Evolutionary conservation across 2,113 vertebrate genomes (phyloP), one percentile per base, ranked within the genome.

Genomic region (Dromiciops gliroides): DNA sequence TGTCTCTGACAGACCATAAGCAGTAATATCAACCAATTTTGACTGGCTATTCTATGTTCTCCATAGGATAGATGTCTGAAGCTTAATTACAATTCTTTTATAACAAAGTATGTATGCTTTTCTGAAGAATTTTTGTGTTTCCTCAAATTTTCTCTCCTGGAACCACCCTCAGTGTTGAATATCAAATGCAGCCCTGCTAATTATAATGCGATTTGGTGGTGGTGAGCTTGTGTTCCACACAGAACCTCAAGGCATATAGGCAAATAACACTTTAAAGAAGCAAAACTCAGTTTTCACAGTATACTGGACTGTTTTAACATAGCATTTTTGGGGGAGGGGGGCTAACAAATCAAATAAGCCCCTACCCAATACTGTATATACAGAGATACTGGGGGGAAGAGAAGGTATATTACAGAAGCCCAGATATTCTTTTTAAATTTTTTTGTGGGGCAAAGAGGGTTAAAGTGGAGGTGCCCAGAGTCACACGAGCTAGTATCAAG

Each of bases 11-110:
- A 96, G 94, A 95, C 94, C 94, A 96, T 97, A 95, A 96, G 95
- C 94, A 97, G n/a, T 97, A 98, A 98, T 97, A 96, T 97, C 96
- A 97, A 93, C 95, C 94, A 97, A 97, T 98, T 97, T 97, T 97
- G 95, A 97, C 92, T 97, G 93, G 93, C 97, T 97, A 97, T 97
- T 97, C 97, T 97, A 51, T 97, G 95, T 96, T 97, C 98, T 97
- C 93, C 89, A 93, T 96, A 97, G 97, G 97, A 97, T 92, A 94
- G 51, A 98, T 98, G 93, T 92, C 95, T 98, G 98, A 97, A 98
- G 96, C 95, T 95, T 98, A 98, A 98, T 98, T 97, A 95, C 91
- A 97, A 90, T 83, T 96, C 96, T 93, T 92, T 93, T 93, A 95
- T 97, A 91, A 91, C 90, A 91, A 95, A 98, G 97, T 97, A 90